Evolutionary conservation across 2,888 invertebrate species (phyloP).

Genomic region (Cerastis leucographa): DNA sequence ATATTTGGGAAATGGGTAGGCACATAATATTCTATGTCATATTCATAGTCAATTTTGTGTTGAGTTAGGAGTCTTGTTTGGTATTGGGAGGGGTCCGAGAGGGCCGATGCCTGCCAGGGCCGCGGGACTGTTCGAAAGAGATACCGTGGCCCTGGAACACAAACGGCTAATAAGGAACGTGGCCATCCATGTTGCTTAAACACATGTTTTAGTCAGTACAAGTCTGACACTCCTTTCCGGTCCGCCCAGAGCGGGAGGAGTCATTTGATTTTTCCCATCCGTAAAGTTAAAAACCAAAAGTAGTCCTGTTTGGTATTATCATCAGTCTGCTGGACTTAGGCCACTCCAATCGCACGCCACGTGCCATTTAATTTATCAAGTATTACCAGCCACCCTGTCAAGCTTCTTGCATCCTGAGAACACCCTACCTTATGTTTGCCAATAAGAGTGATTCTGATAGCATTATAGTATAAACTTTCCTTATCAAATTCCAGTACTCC

Average conservation of each 20-base stretch:
- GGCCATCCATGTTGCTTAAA: too few relatives aligned
- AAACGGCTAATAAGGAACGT: too few relatives aligned
- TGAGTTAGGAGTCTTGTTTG: neutral
- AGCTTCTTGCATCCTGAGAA: neutral
- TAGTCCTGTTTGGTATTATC: neutral
- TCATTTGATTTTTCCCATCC: too few relatives aligned
- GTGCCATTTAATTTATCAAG: too few relatives aligned
- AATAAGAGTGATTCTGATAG: neutral
- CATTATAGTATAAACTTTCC: neutral
- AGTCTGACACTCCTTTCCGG: too few relatives aligned
- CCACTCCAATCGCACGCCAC: neutral
- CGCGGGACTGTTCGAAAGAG: too few relatives aligned
- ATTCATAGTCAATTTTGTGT: neutral
- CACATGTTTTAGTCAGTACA: too few relatives aligned
- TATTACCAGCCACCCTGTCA: neutral
- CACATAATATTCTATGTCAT: neutral
- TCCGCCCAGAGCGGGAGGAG: too few relatives aligned
- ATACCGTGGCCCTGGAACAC: too few relatives aligned
- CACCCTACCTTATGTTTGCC: neutral
- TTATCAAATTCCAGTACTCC: conserved; percentile 77
- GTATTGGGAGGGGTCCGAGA: too few relatives aligned
- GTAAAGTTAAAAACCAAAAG: too few relatives aligned
- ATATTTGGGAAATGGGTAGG: neutral
- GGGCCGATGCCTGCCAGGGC: too few relatives aligned
- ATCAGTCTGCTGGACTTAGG: neutral